phyloP scores from a whole-genome alignment of 2,888 invertebrate genomes.

The Cryptocephalus moraei region DNA sequence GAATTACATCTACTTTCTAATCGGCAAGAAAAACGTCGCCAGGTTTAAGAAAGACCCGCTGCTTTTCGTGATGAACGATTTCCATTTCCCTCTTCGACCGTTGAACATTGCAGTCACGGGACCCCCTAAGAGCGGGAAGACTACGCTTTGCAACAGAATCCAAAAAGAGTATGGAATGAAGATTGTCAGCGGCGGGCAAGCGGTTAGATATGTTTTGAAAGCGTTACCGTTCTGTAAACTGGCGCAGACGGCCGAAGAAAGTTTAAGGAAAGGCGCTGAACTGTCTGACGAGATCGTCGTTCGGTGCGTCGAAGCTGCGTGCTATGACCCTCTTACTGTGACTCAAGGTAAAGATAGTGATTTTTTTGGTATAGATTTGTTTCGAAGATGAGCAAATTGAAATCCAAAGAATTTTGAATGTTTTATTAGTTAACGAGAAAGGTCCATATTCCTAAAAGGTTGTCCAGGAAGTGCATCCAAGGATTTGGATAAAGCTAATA shows the following conservation, averaged over 20 bases:
- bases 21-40: constrained; percentile 38
- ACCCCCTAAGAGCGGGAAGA: constrained; percentile 53
- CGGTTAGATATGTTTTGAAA: constrained; percentile 41
- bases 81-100: constrained; percentile 41
- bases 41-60: constrained; percentile 48
- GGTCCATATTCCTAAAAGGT: no score
- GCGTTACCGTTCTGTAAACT: constrained; percentile 44
- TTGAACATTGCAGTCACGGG: constrained; percentile 49
- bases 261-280: constrained; percentile 38
- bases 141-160: constrained; percentile 45
- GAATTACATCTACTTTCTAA: constrained; percentile 49
- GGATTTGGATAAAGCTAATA: no score
- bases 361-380: no score
- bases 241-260: constrained; percentile 35
- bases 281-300: constrained; percentile 40
- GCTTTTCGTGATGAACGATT: constrained; percentile 41
- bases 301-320: constrained; percentile 43
- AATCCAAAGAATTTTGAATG: no score
- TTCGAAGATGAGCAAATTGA: no score
- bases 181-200: constrained; percentile 45
- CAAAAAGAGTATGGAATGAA: constrained; percentile 44
- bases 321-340: constrained; percentile 39
- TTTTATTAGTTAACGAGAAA: no score
- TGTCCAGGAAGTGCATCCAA: no score
- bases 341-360: constrained; percentile 30